Base-by-base conservation (phyloP, 2,113 vertebrate species). In the Riparia riparia region DNA sequence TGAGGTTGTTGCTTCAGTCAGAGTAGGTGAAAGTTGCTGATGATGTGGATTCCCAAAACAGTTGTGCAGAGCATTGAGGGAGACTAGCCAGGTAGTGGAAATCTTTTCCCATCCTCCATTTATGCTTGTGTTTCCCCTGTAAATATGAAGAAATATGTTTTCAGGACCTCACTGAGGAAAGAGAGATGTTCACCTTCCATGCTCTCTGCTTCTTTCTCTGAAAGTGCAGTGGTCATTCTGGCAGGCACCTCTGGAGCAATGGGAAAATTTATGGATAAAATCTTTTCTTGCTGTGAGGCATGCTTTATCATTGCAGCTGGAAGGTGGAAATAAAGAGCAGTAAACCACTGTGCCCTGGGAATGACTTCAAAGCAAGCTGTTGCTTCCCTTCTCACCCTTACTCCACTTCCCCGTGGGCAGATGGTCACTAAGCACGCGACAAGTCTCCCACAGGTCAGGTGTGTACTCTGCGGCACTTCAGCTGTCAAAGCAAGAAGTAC, bases 341-440 rank as follows among this genome's bases (percentile, higher is more conserved):
- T 16, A 50, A 10, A 9, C 15, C 31, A 9, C n/a, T 47, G 14
- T 47, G 32, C 37, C 26, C 47, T 42, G 22, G 24, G n/a, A 68
- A 47, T 51, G 57, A 39, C 26, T 64, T 39, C 12, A 22, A 47
- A 64, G 13, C 3, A 10, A 58, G 15, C 18, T 31, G 26, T 8
- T 17, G 20, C 24, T 69, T 73, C 2, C 4, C 7, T 79, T 70
- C 31, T 63, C 42, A 47, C 7, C 12, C n/a, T 45, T 70, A 24
- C 14, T 54, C 14, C 4, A 15, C 21, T 41, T 37, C 37, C 24
- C 14, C 0, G 0, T 45, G 60, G 41, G 16, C 60, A 63, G 31
- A 26, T 8, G 12, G n/a, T 47, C 61, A 14, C 45, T 12, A 21
- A 50, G 32, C 8, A 56, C 69, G 21, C 1, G 7, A 16, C 26